Conservation (phyloP, 2,888 invertebrate species). For the Chaitophorus viminalis region DNA sequence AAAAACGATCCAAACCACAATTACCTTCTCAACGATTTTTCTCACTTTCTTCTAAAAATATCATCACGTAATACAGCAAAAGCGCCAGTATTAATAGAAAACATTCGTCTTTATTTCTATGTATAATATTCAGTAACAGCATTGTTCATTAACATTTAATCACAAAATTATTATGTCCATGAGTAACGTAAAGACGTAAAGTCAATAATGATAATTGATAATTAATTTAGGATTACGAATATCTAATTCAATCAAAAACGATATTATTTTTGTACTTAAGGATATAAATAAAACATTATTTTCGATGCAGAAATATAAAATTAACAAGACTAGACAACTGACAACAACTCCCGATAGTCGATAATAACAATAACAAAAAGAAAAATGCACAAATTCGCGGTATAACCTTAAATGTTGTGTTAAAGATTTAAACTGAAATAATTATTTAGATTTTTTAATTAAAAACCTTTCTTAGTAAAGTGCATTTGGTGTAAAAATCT, state of each 20-base stretch:
- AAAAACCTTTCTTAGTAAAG: too few species aligned
- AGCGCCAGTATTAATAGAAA: constrained; percentile 53
- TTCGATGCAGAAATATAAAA: neutral
- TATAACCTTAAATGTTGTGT: constrained; percentile 51
- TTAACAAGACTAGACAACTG: neutral
- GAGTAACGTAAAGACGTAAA: neutral
- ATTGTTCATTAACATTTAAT: constrained; percentile 22
- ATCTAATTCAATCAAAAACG: neutral
- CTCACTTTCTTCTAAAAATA: constrained; percentile 52
- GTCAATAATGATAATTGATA: neutral
- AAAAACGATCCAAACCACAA: neutral
- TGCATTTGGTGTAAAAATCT: too few species aligned
- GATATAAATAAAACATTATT: neutral
- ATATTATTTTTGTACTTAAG: neutral
- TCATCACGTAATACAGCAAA: constrained; percentile 57
- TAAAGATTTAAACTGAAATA: neutral
- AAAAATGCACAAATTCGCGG: constrained; percentile 48
- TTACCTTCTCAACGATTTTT: constrained; percentile 37
- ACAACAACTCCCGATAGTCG: neutral
- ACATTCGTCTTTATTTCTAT: constrained; percentile 55
- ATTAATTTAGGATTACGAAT: neutral
- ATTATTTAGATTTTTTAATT: neutral
- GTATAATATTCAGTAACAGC: constrained; percentile 57
- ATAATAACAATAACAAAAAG: constrained; percentile 45
- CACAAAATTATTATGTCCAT: constrained; percentile 12